Percentiles rank a stretch among this genome's conserved stretches.
These are phyloP conservation scores for Aphelocoma californica DNA, from an alignment of 2,797 vertebrate species.

Conservation along the genomic window DNA sequence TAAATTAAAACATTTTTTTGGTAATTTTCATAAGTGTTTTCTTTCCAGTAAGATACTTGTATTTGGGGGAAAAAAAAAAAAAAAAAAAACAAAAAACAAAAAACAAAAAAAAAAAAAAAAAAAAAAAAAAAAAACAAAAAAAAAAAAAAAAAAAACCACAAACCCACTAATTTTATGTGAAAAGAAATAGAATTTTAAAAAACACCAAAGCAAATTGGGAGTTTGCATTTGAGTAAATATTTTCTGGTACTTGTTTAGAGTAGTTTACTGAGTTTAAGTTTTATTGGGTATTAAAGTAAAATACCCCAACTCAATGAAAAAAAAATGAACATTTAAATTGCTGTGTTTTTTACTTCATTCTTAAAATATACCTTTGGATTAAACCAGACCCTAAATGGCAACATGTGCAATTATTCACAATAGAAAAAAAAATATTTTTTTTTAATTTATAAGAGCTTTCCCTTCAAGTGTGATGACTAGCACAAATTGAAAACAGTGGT, in stretches of 20 bases:
- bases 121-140: too few relatives aligned
- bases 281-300: neutral
- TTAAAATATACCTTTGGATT: neutral
- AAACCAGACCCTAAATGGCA: neutral
- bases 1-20: neutral
- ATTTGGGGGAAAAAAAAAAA: neutral
- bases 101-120: too few relatives aligned
- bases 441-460: neutral
- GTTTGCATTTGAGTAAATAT: neutral
- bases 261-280: neutral
- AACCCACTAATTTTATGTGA: neutral
- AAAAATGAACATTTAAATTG: neutral
- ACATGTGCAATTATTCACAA: neutral
- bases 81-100: too few relatives aligned
- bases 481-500: neutral
- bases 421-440: neutral
- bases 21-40: neutral
- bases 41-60: neutral
- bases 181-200: neutral
- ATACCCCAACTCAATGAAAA: accelerated
- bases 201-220: neutral
- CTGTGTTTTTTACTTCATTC: neutral
- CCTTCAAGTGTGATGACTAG: neutral
- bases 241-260: neutral
- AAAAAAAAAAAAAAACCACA: neutral